A percentile compares a stretch with the other conserved stretches of the same genome.
Conservation (phyloP, 2,888 invertebrate genomes). For the Lampropteryx suffumata region DNA sequence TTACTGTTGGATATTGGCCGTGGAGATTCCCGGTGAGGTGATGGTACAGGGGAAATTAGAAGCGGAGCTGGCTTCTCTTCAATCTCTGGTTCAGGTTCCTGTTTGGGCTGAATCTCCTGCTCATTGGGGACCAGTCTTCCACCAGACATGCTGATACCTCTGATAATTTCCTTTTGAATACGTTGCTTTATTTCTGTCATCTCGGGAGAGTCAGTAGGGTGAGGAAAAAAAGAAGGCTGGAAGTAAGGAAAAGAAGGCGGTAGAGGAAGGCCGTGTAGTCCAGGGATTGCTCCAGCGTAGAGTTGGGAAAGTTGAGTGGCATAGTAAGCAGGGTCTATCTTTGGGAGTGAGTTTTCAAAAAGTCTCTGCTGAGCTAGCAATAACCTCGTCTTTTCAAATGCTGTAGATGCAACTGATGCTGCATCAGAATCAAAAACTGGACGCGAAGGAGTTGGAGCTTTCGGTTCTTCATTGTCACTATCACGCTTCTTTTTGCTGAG, state of each 20-base stretch:
- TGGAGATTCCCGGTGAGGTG: slow-evolving; percentile 75
- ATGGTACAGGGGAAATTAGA: slow-evolving; percentile 66
- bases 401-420: slow-evolving; percentile 62
- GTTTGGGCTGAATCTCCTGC: slow-evolving; percentile 60
- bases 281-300: slow-evolving; percentile 81
- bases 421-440: slow-evolving; percentile 71
- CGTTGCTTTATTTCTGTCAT: slow-evolving; percentile 87
- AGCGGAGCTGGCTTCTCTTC: slow-evolving; percentile 75
- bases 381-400: slow-evolving; percentile 82
- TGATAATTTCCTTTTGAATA: slow-evolving; percentile 85
- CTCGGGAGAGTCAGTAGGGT: slow-evolving; percentile 82
- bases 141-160: slow-evolving; percentile 86
- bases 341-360: slow-evolving; percentile 83
- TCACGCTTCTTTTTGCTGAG: slow-evolving; percentile 89
- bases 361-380: slow-evolving; percentile 86
- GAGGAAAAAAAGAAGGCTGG: slow-evolving; percentile 80
- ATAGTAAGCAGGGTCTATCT: slow-evolving; percentile 85
- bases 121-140: slow-evolving; percentile 83
- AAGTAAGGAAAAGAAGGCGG: slow-evolving; percentile 86
- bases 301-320: slow-evolving; percentile 85
- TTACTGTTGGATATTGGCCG: slow-evolving; percentile 65
- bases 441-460: slow-evolving; percentile 62
- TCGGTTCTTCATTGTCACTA: slow-evolving; percentile 61
- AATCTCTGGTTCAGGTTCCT: slow-evolving; percentile 78
- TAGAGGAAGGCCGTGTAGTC: slow-evolving; percentile 78